These are phyloP conservation scores for Pseudorhiza aurosa DNA, from an alignment of 30 jellyfish, hydroid and myxozoan species.

Conservation along the genomic window DNA sequence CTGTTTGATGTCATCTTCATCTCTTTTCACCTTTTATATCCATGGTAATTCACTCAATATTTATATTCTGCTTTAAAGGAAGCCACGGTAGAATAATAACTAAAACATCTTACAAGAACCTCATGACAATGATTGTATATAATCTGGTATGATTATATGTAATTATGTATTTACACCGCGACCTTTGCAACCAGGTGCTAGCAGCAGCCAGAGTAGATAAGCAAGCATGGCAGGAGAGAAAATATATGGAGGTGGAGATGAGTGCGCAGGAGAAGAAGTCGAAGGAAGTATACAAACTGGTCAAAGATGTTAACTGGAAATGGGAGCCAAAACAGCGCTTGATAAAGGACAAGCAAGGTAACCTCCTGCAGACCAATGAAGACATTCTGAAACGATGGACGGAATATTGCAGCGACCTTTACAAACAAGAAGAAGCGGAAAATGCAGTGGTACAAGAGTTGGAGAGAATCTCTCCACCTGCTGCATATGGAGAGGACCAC, in stretches of 20 bases:
- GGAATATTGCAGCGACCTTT: slow-evolving; percentile 1
- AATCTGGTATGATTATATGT: too few relatives aligned
- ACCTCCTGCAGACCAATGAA: neutral
- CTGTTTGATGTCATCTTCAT: too few relatives aligned
- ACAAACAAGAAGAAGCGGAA: neutral
- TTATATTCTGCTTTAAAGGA: too few relatives aligned
- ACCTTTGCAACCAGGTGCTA: neutral
- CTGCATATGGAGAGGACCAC: neutral
- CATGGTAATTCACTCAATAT: too few relatives aligned
- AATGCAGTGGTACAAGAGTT: neutral
- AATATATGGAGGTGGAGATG: neutral
- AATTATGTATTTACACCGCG: neutral
- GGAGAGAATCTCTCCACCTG: neutral
- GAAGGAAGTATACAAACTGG: neutral
- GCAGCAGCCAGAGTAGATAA: neutral
- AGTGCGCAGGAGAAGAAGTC: neutral
- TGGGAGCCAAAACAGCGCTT: neutral
- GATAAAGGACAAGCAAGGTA: neutral
- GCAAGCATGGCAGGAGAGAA: neutral
- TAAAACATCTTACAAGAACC: too few relatives aligned
- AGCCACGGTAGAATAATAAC: too few relatives aligned
- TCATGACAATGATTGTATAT: too few relatives aligned
- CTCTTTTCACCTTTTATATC: too few relatives aligned
- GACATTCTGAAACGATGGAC: neutral
- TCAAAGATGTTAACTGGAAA: neutral